Evolutionary conservation across 2,113 vertebrate genomes (phyloP), one percentile per base, ranked within the genome.

Genomic region (Strix aluco): DNA sequence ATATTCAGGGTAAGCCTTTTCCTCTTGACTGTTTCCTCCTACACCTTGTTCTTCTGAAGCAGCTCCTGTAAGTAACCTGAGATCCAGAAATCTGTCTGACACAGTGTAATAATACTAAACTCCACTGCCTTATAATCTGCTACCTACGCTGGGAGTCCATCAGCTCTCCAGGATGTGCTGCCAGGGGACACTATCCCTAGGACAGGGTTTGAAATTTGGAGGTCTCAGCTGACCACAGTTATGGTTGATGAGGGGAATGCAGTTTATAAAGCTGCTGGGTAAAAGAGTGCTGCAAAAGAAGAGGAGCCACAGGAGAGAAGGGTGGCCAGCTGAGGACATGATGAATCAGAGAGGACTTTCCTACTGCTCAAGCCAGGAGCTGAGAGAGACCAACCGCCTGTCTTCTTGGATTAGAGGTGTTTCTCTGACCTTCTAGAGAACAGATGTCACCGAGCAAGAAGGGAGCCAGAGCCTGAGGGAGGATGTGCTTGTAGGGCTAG

Each of bases 121-220:
- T 82, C 36, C 20, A 16, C 34, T 54, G n/a, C 32, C 32, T 61
- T 66, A 21, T 42, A 62, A 34, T 57, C 58, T 69, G 6, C n/a
- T 78, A 7, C 26, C 26, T 62, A 58, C 78, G 4, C 66, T 81
- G 47, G 17, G 20, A 47, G 25, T 25, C 80, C 63, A 5, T 12
- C 44, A 80, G 11, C 7, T 58, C 32, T 44, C 36, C 51, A 73
- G 40, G 30, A n/a, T 0, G 0, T 65, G 42, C 22, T 51, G 14
- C 8, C 13, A 74, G 42, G 11, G 44, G 19, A 30, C n/a, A 15
- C 15, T 9, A 11, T 13, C 14, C 7, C 15, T 55, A 1, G 19
- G 30, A 16, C 3, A 51, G 40, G 2, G 7, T 59, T 62, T 80
- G 62, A 44, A 19, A 21, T 69, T 38, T 72, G 62, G 29, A 69